Evolutionary conservation across 2,888 invertebrate genomes (phyloP).

Genomic region (Brenthis daphne): DNA sequence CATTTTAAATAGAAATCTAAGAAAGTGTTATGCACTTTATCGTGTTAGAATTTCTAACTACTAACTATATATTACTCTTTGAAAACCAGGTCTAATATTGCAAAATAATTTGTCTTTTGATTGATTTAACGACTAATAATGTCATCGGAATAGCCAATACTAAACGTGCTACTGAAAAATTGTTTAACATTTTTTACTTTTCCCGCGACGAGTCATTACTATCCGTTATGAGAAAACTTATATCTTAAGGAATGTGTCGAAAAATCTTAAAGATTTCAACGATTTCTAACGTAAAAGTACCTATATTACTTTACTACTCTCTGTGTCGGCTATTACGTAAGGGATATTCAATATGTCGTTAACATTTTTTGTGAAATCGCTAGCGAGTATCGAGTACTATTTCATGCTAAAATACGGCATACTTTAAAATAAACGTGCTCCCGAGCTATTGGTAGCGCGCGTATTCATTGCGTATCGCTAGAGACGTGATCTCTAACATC

Average conservation of each 20-base stretch:
- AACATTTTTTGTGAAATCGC: too few relatives aligned
- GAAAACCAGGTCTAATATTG: constrained; percentile 8
- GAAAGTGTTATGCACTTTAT: too few relatives aligned
- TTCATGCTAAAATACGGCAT: neutral
- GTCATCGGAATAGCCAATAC: neutral
- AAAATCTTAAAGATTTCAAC: too few relatives aligned
- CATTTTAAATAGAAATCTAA: too few relatives aligned
- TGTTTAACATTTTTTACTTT: constrained; percentile 8
- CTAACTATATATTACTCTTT: neutral
- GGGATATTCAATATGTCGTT: too few relatives aligned
- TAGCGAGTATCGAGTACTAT: neutral
- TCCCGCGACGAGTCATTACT: constrained; percentile 3
- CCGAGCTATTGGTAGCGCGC: neutral
- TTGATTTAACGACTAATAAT: constrained; percentile 6
- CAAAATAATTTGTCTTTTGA: constrained; percentile 3
- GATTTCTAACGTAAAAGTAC: too few relatives aligned
- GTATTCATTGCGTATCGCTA: constrained; percentile 4
- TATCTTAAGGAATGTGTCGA: neutral
- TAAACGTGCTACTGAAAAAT: constrained; percentile 2
- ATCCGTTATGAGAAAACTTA: neutral
- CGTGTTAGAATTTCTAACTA: neutral
- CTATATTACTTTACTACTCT: too few relatives aligned
- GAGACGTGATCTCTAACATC: neutral
- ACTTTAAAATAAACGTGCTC: neutral
- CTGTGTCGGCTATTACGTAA: too few relatives aligned